Conservation (phyloP, 2,113 vertebrate species). For the Cyprinodon variegatus region DNA sequence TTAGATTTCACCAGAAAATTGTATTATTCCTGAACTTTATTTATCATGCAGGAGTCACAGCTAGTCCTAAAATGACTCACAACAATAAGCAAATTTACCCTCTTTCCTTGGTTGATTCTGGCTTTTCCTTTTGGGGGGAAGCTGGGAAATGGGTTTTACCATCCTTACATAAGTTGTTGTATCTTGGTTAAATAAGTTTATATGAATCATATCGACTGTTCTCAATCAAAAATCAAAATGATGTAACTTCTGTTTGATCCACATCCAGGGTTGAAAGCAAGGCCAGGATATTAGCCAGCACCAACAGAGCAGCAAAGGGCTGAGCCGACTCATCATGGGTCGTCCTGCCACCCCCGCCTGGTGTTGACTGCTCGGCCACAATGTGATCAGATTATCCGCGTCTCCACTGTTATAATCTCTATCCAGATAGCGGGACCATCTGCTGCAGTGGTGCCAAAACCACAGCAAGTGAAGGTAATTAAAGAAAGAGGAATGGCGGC, state of each 20-base stretch:
- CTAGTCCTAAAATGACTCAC: neutral
- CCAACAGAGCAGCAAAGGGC: neutral
- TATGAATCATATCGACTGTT: neutral
- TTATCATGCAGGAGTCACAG: neutral
- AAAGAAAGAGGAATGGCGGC: neutral
- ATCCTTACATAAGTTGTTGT: neutral
- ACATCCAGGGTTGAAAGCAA: neutral
- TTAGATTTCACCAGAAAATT: too few species aligned
- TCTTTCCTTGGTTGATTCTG: too few species aligned
- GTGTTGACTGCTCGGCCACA: conserved; percentile 19
- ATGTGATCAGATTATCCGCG: conserved; percentile 46
- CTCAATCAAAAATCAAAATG: neutral
- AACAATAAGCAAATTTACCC: neutral
- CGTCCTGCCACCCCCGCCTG: neutral
- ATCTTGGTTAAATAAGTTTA: neutral
- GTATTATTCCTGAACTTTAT: neutral
- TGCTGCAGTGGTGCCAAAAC: conserved; percentile 43
- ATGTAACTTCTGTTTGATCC: neutral
- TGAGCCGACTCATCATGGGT: neutral
- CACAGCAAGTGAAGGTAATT: conserved; percentile 45
- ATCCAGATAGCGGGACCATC: conserved; percentile 59
- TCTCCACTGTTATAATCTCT: conserved; percentile 46
- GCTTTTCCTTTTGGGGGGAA: too few species aligned
- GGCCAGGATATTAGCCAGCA: neutral
- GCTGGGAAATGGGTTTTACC: too few species aligned